Evolutionary conservation across 2,888 invertebrate species (phyloP), one percentile per base, ranked within the genome.

Genomic region (Synergus japonicus): DNA sequence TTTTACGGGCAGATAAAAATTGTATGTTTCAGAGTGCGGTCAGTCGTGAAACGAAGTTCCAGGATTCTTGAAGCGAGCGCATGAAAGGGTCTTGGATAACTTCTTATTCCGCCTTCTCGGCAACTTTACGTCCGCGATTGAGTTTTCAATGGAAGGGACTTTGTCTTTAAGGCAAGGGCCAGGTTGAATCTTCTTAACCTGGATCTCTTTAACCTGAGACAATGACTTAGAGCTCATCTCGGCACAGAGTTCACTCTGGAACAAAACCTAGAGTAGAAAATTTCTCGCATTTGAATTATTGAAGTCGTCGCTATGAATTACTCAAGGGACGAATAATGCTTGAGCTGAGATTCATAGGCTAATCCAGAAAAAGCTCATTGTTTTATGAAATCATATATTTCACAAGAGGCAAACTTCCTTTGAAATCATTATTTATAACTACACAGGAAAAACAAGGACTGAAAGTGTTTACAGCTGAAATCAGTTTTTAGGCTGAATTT

Each of bases 1-100:
- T 66, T 84, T 83, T 83, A 81, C 82, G 80, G 82, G 83, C 83
- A 76, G 82, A 84, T 86, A 83, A 87, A 87, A 85, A 86, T 86
- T 86, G 83, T 79, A 83, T 80, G 80, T 76, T 81, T 82, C 76
- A 78, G 63, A 63, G 37, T 76, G 79, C 79, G 79, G 81, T 82
- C 81, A 84, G 78, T 78, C 79, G 81, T 76, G 82, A 83, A 82
- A 85, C 76, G 79, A 79, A 84, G 79, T 83, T 82, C 79, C 79
- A 81, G 82, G 81, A 83, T 83, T 84, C 78, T 58, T 54, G 10
- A 54, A 29, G 73, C 67, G 73, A n/a, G 29, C 67, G 49, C 54
- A 37, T 73, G 73, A 41, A 54, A 41, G 54, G 73, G 29, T 49
- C 29, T 4, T 29, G 69, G 73, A 73, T 73, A 73, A 58, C 73